phyloP scores from a whole-genome alignment of 2,888 invertebrate genomes.

The Sinohyriopsis cumingii region DNA sequence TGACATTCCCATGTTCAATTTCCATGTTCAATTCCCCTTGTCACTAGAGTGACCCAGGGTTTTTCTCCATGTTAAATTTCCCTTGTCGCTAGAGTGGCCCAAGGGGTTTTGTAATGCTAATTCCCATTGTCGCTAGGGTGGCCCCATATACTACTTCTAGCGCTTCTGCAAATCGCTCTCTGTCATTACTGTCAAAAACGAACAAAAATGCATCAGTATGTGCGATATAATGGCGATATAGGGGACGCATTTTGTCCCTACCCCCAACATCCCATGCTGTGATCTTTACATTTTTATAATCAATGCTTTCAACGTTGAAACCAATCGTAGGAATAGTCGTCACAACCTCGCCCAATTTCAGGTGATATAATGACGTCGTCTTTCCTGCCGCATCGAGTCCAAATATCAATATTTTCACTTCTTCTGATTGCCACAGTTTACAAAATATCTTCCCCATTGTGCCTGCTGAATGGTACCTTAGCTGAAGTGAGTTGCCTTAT shows the following conservation, averaged over 20 bases:
- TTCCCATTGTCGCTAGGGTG: too few species aligned
- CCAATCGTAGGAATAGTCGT: constrained; percentile 56
- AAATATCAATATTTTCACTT: constrained; percentile 22
- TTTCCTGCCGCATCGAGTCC: constrained; percentile 53
- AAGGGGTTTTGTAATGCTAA: too few species aligned
- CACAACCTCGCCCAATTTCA: constrained; percentile 48
- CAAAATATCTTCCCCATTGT: neutral
- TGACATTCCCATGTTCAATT: too few species aligned
- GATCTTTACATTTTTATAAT: constrained; percentile 28
- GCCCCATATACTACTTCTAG: too few species aligned
- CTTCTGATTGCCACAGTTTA: constrained; percentile 4
- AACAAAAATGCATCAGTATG: constrained; percentile 44
- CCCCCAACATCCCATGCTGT: constrained; percentile 50
- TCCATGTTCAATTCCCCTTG: too few species aligned
- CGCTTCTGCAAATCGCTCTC: constrained; percentile 38
- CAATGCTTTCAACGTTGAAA: constrained; percentile 48
- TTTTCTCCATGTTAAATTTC: too few species aligned
- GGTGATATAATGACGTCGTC: constrained; percentile 43
- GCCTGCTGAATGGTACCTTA: too few species aligned
- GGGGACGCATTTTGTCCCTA: constrained; percentile 41
- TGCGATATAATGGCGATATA: constrained; percentile 43
- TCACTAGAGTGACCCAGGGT: too few species aligned
- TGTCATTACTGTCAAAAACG: constrained; percentile 52
- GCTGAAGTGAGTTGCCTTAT: too few species aligned
- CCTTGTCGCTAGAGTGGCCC: too few species aligned